Evolutionary conservation across 2,113 vertebrate species (phyloP).

Genomic region (Phaethon lepturus): DNA sequence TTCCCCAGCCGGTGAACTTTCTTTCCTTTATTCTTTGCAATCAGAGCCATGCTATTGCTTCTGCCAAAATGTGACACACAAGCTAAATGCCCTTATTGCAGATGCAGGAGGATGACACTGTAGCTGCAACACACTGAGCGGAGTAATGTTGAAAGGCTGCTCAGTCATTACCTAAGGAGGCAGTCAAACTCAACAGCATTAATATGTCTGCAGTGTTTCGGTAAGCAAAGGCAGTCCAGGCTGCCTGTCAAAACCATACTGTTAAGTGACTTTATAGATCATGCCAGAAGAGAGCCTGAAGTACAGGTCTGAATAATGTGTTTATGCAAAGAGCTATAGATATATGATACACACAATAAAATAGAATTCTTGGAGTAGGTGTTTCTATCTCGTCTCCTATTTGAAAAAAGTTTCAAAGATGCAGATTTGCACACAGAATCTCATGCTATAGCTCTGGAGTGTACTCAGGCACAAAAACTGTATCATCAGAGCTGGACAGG

Average conservation of each 20-base stretch:
- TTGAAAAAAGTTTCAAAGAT: background rate
- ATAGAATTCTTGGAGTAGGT: background rate
- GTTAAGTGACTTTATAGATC: background rate
- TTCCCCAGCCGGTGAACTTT: background rate
- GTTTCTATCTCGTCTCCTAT: background rate
- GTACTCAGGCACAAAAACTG: background rate
- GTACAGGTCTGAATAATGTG: rapidly evolving
- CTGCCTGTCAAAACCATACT: background rate
- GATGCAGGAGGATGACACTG: background rate
- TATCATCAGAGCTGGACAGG: background rate
- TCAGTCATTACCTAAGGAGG: background rate
- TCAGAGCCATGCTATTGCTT: background rate
- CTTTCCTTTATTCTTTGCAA: background rate
- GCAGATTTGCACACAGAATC: background rate
- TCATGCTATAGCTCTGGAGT: background rate
- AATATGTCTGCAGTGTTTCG: background rate
- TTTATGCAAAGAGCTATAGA: background rate
- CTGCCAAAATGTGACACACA: rapidly evolving
- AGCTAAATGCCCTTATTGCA: rapidly evolving
- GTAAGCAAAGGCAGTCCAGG: background rate
- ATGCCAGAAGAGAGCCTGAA: background rate
- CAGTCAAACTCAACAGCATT: rapidly evolving
- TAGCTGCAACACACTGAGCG: background rate
- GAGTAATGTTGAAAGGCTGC: background rate
- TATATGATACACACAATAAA: background rate